Evolutionary conservation across 2,888 invertebrate species (phyloP), one percentile per base, ranked within the genome.

Genomic region (Phymatocera aterrima): DNA sequence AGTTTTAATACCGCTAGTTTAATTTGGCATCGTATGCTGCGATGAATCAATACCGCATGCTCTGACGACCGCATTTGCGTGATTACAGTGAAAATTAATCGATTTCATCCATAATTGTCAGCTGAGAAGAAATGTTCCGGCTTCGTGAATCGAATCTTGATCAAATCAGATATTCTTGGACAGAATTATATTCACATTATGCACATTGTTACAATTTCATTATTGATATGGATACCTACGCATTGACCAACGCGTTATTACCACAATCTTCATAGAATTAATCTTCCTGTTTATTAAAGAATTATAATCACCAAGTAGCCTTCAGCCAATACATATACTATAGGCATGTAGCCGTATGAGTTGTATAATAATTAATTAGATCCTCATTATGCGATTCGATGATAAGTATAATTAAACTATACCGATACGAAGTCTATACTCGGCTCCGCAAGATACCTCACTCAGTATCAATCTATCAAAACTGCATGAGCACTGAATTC

Each of bases 201-300:
- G 6, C 10, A 6, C 6, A 4, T 28, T 46, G 21, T 46, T 15
- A 15, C 28, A 57, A 57, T 57, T 28, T 28, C 21, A 57, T 15
- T 57, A 18, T 15, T 3, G 3, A 40, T 3, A 40, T 40, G 12
- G 8, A 40, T 40, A 40, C 40, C 12, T 57, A 57, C 57, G 28
- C 28, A 46, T 46, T 54, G 54, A 15, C 15, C 15, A 54, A 18
- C 15, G 54, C 6, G 15, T 10, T 61, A 12, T 28, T 28, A 51
- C 34, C 18, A 37, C 4, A 72, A 51, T 72, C 51, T 48, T 51
- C 51, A 51, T 15, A 51, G 34, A 72, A 72, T 72, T 51, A 31
- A 72, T 72, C 72, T 72, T 48, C 51, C 48, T 72, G 72, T 72
- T 72, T 72, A 72, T 21, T 51, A 24, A 51, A 48, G 72, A 34